Percentiles rank a stretch among this genome's conserved stretches.
These are phyloP conservation scores for Triplophysa rosa DNA, from an alignment of 2,113 vertebrate species.

Conservation along the genomic window DNA sequence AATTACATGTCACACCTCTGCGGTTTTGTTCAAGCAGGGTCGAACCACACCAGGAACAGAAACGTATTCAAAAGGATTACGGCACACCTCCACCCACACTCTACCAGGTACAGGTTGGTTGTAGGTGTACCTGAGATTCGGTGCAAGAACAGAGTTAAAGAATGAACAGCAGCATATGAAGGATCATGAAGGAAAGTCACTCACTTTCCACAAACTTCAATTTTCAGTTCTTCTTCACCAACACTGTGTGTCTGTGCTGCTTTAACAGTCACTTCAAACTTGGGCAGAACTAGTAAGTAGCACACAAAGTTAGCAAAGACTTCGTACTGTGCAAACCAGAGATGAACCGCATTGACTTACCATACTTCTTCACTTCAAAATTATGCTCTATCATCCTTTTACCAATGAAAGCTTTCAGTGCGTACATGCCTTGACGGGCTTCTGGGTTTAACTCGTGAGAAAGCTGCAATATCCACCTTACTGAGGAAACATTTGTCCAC, in stretches of 20 bases:
- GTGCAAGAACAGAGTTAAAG: not conserved
- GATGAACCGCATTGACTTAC: conserved; percentile 51
- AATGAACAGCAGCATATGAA: not conserved
- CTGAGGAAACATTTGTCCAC: too few relatives aligned
- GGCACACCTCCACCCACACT: conserved; percentile 48
- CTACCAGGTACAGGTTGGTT: conserved; percentile 69
- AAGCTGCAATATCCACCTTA: conserved; percentile 62
- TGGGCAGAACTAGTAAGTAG: conserved; percentile 65
- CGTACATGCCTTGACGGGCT: conserved; percentile 51
- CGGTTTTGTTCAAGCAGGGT: not conserved
- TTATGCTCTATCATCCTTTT: not conserved
- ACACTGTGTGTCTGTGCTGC: conserved; percentile 47
- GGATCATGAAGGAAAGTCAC: conserved; percentile 19
- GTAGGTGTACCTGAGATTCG: conserved; percentile 68
- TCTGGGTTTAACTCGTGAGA: conserved; percentile 67
- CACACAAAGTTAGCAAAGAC: not conserved
- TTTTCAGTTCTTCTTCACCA: conserved; percentile 45
- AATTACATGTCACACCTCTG: not conserved
- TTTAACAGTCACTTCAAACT: conserved; percentile 63
- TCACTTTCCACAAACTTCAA: conserved; percentile 66
- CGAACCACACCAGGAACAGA: not conserved
- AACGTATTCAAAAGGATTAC: not conserved
- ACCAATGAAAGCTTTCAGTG: conserved; percentile 54
- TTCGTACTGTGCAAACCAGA: not conserved
- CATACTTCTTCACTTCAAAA: conserved; percentile 72